Base-by-base conservation (phyloP, 2,113 vertebrate species). In the Rattus rattus region DNA sequence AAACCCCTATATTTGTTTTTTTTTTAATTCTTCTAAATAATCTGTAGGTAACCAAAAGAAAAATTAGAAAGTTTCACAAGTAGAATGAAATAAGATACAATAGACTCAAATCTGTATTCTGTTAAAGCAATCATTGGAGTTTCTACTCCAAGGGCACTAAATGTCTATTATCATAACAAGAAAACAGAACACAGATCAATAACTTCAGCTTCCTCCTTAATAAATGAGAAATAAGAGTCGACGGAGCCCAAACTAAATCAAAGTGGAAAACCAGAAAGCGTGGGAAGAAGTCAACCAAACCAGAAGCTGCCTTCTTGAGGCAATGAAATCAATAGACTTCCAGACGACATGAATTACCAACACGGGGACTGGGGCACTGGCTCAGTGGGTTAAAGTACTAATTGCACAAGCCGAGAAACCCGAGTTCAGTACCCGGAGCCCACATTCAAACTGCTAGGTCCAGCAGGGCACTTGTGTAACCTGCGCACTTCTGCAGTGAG, bases 21-120 rank as follows among this genome's bases (percentile, higher is more conserved):
- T 86, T 69, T 52, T 13, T 80, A 96, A 94, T 87, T 81, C 24
- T 67, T 59, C 67, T 92, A 61, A 88, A 75, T 69, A 59, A 69
- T 36, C 36, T 54, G 84, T 54, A 84, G 33, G 19, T 84, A 84
- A 63, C 67, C 63, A 69, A 69, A 86, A 36, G 63, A 87, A 49
- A 69, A 86, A 86, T 67, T 30, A 86, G 59, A 36, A 70, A 52
- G 28, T 52, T 52, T 69, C 30, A 36, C 33, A 69, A 87, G 43
- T 22, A 69, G 63, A 69, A 36, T 52, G 65, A 87, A 52, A 69
- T 69, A n/a, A 87, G 49, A 52, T 36, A 52, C 17, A 87, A 70
- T 28, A 20, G 52, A n/a, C 5, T 19, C 65, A 87, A 70, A 69
- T 36, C 17, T 52, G 65, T 9, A 9, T 52, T 87, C 63, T 36